These are phyloP conservation scores for Harpagus bidentatus DNA, from an alignment of 2,113 vertebrate species.

Conservation along the genomic window DNA sequence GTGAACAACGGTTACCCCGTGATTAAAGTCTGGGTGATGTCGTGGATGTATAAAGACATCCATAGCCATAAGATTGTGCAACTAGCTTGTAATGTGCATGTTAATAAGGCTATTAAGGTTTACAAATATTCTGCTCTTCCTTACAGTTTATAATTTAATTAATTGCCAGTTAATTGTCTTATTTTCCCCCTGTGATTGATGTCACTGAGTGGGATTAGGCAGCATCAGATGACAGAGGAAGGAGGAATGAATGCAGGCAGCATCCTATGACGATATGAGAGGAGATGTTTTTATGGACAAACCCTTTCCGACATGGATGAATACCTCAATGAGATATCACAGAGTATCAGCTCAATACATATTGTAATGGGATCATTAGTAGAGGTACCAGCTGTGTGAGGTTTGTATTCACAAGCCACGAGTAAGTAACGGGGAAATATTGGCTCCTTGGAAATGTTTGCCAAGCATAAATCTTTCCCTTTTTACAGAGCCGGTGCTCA, in stretches of 20 bases:
- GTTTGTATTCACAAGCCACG: slow-evolving; percentile 56
- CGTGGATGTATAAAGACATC: neutral
- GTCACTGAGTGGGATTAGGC: slow-evolving; percentile 61
- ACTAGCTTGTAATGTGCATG: slow-evolving; percentile 7
- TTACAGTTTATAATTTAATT: slow-evolving; percentile 63
- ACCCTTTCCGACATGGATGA: slow-evolving; percentile 70
- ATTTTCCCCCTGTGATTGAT: slow-evolving; percentile 63
- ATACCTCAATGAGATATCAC: slow-evolving; percentile 54
- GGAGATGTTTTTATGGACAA: slow-evolving; percentile 62
- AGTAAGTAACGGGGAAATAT: slow-evolving; percentile 29
- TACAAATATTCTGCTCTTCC: slow-evolving; percentile 46
- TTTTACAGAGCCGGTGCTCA: slow-evolving; percentile 3
- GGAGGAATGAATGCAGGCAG: neutral
- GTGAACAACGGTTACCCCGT: neutral
- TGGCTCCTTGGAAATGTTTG: slow-evolving; percentile 60
- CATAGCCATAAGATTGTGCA: neutral
- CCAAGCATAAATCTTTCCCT: slow-evolving; percentile 28
- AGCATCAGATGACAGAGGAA: slow-evolving; percentile 55
- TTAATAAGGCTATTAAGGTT: slow-evolving; percentile 40
- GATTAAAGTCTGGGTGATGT: neutral
- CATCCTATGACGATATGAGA: slow-evolving; percentile 7
- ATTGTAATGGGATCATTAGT: slow-evolving; percentile 63
- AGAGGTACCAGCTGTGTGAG: slow-evolving; percentile 50
- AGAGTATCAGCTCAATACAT: slow-evolving; percentile 51
- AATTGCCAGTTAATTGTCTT: slow-evolving; percentile 65